Base-by-base conservation (phyloP, 2,888 invertebrate species). In the Patella caerulea region DNA sequence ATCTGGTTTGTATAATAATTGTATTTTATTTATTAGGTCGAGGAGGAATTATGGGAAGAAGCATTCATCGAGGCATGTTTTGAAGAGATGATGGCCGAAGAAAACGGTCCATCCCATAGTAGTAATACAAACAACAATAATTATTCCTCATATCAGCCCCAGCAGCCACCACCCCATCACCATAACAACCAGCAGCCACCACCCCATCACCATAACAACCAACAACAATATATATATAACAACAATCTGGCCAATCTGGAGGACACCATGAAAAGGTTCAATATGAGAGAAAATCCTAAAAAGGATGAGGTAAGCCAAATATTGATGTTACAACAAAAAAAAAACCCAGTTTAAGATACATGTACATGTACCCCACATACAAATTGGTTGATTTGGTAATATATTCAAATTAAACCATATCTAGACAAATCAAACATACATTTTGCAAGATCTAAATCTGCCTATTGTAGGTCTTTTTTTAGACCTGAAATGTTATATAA, bases 1-100 rank as follows among this genome's bases (percentile, higher is more conserved):
- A 34, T 3, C 34, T 34, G 34, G 34, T 45, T 24, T 24, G 24
- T 24, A 24, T 24, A 1, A 24, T 24, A 24, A 24, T 45, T 45
- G 34, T 5, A 45, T 45, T 45, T 45, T 45, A 45, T 45, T 45
- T 55, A 71, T 9, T 77, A 90, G 90, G 87, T 89, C 24, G 87
- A 89, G 76, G 87, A 89, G 72, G 88, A 88, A 75, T 83, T 89
- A 17, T 83, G 85, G 84, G 89, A 90, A 77, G 89, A 89, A 71
- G 88, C 86, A 15, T 88, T 89, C 80, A 87, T 89, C 70, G 89
- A 89, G 76, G 87, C 87, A 9, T 88, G 88, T 83, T 90, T 88
- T 83, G 88, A 88, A 76, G 87, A 88, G 79, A 86, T 88, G 86
- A 81, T 87, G 77, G 85, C 83, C 24, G 88, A 89, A 78, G 88